phyloP scores from a whole-genome alignment of 2,888 invertebrate species.

The Chrysodeixis includens region DNA sequence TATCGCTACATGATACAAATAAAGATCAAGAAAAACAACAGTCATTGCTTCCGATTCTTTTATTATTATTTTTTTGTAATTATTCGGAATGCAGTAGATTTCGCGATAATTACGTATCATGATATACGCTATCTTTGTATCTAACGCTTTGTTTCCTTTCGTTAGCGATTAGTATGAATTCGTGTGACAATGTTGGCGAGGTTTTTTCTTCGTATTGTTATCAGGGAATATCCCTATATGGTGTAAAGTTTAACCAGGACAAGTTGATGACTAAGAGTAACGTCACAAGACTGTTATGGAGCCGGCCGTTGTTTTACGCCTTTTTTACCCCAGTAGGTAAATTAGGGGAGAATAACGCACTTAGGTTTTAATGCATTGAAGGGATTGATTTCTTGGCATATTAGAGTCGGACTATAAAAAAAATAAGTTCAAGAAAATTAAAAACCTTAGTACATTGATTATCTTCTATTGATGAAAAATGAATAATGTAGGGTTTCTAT shows the following conservation, averaged over 20 bases:
- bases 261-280: slow-evolving; percentile 29
- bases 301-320: slow-evolving; percentile 19
- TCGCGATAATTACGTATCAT: not conserved
- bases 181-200: slow-evolving; percentile 8
- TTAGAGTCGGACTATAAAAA: too few relatives aligned
- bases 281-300: slow-evolving; percentile 19
- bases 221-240: slow-evolving; percentile 26
- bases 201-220: slow-evolving; percentile 14
- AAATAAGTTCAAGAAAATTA: too few relatives aligned
- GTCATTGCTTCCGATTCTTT: not conserved
- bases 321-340: too few relatives aligned
- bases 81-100: not conserved
- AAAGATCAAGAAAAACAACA: too few relatives aligned
- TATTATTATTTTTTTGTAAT: not conserved
- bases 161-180: slow-evolving; percentile 24
- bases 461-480: too few relatives aligned
- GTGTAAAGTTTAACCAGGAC: slow-evolving; percentile 21
- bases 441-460: too few relatives aligned
- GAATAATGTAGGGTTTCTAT: too few relatives aligned
- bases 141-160: not conserved
- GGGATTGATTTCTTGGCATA: too few relatives aligned
- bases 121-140: not conserved
- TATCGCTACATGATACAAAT: too few relatives aligned
- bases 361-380: too few relatives aligned
- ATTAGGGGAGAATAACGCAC: too few relatives aligned